These are phyloP conservation scores for Etheostoma perlongum DNA, from an alignment of 2,797 vertebrate species.

Conservation along the genomic window DNA sequence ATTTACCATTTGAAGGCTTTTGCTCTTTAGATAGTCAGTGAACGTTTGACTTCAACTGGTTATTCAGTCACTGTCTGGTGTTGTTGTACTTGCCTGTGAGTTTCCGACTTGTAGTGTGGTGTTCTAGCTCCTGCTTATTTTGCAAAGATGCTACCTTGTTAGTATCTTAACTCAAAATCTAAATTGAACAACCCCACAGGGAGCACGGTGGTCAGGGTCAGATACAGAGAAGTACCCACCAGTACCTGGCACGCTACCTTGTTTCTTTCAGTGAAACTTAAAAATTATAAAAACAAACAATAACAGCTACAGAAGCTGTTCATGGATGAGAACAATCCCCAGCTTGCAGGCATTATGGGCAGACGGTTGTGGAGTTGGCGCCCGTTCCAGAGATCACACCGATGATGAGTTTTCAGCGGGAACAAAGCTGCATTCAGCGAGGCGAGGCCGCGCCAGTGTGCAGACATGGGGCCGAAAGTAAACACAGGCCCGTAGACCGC, in stretches of 20 bases:
- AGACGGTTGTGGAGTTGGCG: constrained; percentile 65
- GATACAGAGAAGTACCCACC: constrained; percentile 5
- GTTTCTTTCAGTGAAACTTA: neutral
- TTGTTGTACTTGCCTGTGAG: neutral
- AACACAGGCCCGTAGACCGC: constrained; percentile 80
- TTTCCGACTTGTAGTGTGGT: neutral
- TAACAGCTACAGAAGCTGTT: constrained; percentile 15
- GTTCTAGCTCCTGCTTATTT: constrained; percentile 6
- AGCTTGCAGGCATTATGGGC: constrained; percentile 53
- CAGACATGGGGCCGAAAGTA: constrained; percentile 83
- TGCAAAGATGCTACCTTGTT: neutral
- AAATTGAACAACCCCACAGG: neutral
- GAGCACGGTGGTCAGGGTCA: constrained; percentile 20
- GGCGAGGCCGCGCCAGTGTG: constrained; percentile 61
- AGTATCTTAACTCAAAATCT: constrained; percentile 1
- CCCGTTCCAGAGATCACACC: constrained; percentile 69
- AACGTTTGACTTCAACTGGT: constrained; percentile 27
- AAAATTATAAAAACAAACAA: constrained; percentile 30
- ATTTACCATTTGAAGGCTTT: constrained; percentile 1
- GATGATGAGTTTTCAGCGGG: constrained; percentile 64
- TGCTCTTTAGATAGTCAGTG: neutral
- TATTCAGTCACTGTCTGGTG: constrained; percentile 3
- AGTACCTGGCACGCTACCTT: constrained; percentile 4
- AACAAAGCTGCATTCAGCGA: constrained; percentile 77
- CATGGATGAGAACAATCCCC: constrained; percentile 29